Percentiles rank a stretch among this genome's conserved stretches.
Conservation (phyloP, 2,888 invertebrate genomes). For the Rhagonycha lutea region DNA sequence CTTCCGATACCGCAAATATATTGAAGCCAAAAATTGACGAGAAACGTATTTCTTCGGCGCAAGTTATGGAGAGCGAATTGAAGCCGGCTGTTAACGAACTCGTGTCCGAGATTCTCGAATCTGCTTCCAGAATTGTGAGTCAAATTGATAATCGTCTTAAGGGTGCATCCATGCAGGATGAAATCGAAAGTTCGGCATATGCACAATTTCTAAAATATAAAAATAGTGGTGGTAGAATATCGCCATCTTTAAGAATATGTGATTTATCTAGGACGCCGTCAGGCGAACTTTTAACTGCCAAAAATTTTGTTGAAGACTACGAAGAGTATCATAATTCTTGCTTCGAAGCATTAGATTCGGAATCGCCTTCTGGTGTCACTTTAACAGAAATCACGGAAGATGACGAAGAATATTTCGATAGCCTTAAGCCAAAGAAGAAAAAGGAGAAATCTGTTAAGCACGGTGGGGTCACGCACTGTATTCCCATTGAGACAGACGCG, state of each 20-base stretch:
- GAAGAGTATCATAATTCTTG: slow-evolving; percentile 54
- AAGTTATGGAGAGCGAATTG: slow-evolving; percentile 21
- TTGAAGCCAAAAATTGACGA: slow-evolving; percentile 17
- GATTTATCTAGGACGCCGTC: slow-evolving; percentile 47
- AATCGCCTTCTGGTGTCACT: slow-evolving; percentile 40
- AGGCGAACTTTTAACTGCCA: slow-evolving; percentile 46
- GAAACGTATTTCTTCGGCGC: slow-evolving; percentile 8
- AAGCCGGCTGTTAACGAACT: slow-evolving; percentile 41
- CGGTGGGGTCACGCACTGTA: slow-evolving; percentile 51
- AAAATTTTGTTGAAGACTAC: slow-evolving; percentile 53
- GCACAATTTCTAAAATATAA: slow-evolving; percentile 8
- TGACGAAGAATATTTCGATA: slow-evolving; percentile 35
- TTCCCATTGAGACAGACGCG: slow-evolving; percentile 52
- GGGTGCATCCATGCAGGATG: not conserved
- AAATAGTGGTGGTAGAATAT: not conserved
- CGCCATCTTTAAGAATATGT: slow-evolving; percentile 35
- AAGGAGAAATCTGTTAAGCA: slow-evolving; percentile 52
- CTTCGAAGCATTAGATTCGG: slow-evolving; percentile 50
- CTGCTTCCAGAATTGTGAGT: slow-evolving; percentile 28
- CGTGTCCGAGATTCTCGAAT: slow-evolving; percentile 28
- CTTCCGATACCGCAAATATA: slow-evolving; percentile 13
- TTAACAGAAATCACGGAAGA: slow-evolving; percentile 35
- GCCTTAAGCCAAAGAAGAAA: slow-evolving; percentile 37
- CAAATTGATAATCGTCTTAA: slow-evolving; percentile 26
- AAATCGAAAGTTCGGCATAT: not conserved